phyloP scores from a whole-genome alignment of 1,140 invertebrate genomes.

The Megalonaias nervosa region DNA sequence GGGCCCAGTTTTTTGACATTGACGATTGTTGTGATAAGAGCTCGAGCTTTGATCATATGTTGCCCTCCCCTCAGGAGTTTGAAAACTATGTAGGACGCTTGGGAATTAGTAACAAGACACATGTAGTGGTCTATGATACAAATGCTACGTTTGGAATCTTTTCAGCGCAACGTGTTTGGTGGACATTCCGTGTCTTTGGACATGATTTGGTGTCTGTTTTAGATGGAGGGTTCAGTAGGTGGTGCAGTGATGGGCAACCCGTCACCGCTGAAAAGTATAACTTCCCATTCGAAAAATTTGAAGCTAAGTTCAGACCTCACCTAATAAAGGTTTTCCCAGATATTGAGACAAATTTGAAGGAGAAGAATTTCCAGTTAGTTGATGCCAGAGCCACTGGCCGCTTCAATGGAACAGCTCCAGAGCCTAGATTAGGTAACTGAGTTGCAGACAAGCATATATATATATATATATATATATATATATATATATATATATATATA shows the following conservation, averaged over 20 bases:
- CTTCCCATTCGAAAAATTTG: conserved; percentile 42
- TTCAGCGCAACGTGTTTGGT: conserved; percentile 67
- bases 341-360: conserved; percentile 48
- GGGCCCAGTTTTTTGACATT: conserved; percentile 65
- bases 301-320: conserved; percentile 40
- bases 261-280: conserved; percentile 17
- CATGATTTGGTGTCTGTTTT: conserved; percentile 62
- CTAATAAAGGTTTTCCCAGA: conserved; percentile 61
- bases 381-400: conserved; percentile 61
- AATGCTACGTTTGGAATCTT: conserved; percentile 59
- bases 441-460: too few relatives aligned
- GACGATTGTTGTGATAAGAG: conserved; percentile 58
- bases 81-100: conserved; percentile 61
- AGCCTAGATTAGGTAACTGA: conserved; percentile 60
- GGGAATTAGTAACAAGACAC: conserved; percentile 64
- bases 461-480: too few relatives aligned
- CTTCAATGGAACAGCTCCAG: conserved; percentile 60
- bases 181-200: conserved; percentile 66
- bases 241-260: conserved; percentile 43
- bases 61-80: conserved; percentile 59
- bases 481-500: too few relatives aligned
- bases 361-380: conserved; percentile 53
- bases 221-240: conserved; percentile 63
- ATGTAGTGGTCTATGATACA: conserved; percentile 68
- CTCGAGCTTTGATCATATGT: conserved; percentile 53